These are phyloP conservation scores for Atrina japonica DNA, from an alignment of 2,888 invertebrate genomes.

Conservation along the genomic window DNA sequence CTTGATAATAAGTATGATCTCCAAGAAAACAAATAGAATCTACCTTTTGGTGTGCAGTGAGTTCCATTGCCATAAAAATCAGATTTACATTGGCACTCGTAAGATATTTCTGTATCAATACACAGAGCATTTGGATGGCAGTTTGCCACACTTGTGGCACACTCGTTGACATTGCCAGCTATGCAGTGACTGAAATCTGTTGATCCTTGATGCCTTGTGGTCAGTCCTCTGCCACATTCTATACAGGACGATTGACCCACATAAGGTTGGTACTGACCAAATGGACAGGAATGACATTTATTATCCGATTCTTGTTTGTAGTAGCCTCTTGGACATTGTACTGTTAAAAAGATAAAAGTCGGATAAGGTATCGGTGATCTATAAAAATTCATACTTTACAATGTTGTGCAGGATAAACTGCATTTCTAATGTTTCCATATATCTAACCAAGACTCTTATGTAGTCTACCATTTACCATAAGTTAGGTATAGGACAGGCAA, in stretches of 20 bases:
- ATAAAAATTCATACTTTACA: slow-evolving; percentile 1
- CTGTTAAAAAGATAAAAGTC: slow-evolving; percentile 46
- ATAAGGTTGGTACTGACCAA: slow-evolving; percentile 63
- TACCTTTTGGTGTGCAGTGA: no score
- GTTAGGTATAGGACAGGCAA: no score
- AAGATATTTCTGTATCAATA: slow-evolving; percentile 52
- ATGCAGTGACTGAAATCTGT: slow-evolving; percentile 50
- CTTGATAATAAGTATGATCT: no score
- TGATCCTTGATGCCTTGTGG: slow-evolving; percentile 57
- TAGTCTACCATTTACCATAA: no score
- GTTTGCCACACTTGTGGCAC: slow-evolving; percentile 52
- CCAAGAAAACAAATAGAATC: no score
- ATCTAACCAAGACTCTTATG: no score
- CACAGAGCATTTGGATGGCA: slow-evolving; percentile 61
- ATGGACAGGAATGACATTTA: slow-evolving; percentile 61
- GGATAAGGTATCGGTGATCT: background rate
- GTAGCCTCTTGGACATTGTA: slow-evolving; percentile 60
- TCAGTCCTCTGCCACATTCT: slow-evolving; percentile 61
- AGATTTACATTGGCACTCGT: slow-evolving; percentile 59
- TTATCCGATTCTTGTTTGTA: slow-evolving; percentile 48
- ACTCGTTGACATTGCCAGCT: slow-evolving; percentile 61
- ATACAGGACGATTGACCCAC: slow-evolving; percentile 57
- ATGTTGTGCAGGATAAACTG: no score
- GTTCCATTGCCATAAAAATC: no score
- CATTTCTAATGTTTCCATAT: no score